phyloP scores from a whole-genome alignment of 2,888 invertebrate genomes.

The Prosopocoilus inquinatus region DNA sequence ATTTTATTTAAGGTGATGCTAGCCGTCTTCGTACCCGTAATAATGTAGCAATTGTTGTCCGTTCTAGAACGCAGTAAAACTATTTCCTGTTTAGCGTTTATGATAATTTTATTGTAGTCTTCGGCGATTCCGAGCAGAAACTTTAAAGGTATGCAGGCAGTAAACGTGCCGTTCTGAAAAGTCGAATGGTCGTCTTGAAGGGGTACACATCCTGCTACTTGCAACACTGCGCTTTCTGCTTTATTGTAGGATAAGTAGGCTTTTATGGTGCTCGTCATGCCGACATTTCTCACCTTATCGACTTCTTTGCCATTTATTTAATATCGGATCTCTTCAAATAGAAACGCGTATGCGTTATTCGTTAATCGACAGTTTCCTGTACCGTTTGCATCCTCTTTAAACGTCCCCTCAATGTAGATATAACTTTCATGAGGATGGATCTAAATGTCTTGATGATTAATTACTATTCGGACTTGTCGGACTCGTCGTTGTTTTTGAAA shows the following conservation, averaged over 20 bases:
- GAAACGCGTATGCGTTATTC: conserved; percentile 18
- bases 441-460: conserved; percentile 21
- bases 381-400: conserved; percentile 1
- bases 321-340: conserved; percentile 22
- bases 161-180: not conserved
- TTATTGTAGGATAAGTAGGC: conserved; percentile 11
- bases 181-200: not conserved
- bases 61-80: conserved; percentile 36
- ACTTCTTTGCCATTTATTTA: conserved; percentile 20
- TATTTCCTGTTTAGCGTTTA: conserved; percentile 45
- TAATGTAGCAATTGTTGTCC: conserved; percentile 23
- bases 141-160: conserved; percentile 29
- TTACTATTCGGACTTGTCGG: conserved; percentile 19
- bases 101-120: conserved; percentile 42
- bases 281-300: conserved; percentile 14
- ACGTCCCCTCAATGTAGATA: conserved; percentile 14
- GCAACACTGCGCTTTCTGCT: conserved; percentile 7
- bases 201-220: conserved; percentile 6
- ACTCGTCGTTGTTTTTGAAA: conserved; percentile 20
- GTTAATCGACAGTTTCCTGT: conserved; percentile 4
- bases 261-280: conserved; percentile 15
- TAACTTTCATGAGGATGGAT: conserved; percentile 16
- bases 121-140: conserved; percentile 40
- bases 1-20: not conserved
- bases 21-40: not conserved